A percentile compares a stretch with the other conserved stretches of the same genome.
Evolutionary conservation across 2,113 vertebrate species (phyloP).

Genomic region (Neomonachus schauinslandi): DNA sequence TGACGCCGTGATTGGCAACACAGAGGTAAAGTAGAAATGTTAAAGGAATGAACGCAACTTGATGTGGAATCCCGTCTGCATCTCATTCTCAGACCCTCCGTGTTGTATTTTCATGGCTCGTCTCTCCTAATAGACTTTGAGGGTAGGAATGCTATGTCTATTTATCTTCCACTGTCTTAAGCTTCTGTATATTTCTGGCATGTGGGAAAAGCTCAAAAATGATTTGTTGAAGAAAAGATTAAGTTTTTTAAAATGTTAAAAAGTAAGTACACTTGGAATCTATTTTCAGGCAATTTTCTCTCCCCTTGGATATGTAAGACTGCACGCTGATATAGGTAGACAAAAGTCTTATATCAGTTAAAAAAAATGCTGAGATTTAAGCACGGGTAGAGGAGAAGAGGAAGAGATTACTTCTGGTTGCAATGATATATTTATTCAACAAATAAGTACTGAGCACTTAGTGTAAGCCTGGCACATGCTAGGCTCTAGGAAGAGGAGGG

Average conservation of each 20-base stretch:
- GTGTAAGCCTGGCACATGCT: no score
- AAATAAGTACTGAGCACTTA: neutral
- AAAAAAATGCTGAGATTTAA: neutral
- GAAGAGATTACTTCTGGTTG: neutral
- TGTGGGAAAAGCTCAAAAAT: neutral
- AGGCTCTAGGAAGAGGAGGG: neutral
- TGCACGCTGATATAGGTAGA: neutral
- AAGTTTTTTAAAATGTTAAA: neutral
- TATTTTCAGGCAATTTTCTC: neutral
- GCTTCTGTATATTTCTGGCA: neutral
- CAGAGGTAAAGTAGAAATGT: neutral
- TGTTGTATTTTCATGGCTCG: neutral
- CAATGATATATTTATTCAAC: neutral
- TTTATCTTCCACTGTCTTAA: neutral
- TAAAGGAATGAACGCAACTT: neutral
- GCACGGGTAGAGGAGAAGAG: neutral
- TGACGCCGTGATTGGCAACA: no score
- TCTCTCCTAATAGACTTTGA: neutral
- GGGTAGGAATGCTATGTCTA: neutral
- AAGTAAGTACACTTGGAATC: neutral
- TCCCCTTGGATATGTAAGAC: neutral
- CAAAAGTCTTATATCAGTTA: neutral
- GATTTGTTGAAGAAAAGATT: neutral
- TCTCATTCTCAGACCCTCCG: neutral
- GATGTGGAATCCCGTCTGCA: fast-evolving